These are phyloP conservation scores for Lycaena phlaeas DNA, from an alignment of 2,888 invertebrate species.

Conservation along the genomic window DNA sequence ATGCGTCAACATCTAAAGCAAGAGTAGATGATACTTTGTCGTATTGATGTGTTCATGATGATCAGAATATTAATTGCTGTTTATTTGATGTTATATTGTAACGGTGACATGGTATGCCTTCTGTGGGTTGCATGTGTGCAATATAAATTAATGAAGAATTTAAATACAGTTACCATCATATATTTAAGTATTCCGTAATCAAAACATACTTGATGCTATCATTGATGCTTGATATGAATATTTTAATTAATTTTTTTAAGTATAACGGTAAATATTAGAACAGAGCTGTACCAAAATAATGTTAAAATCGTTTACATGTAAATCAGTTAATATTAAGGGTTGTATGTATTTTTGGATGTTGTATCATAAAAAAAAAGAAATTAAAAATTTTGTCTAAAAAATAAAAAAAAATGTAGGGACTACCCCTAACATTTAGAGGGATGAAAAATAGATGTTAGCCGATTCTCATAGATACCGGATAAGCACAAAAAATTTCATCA, in stretches of 20 bases:
- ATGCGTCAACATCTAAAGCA: too few species aligned
- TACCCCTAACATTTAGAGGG: too few species aligned
- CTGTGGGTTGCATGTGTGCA: not conserved
- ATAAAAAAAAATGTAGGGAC: too few species aligned
- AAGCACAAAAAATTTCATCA: too few species aligned
- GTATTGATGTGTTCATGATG: too few species aligned
- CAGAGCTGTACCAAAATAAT: not conserved
- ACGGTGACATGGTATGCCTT: not conserved
- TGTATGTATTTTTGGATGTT: too few species aligned
- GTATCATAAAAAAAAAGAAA: too few species aligned
- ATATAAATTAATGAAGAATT: not conserved
- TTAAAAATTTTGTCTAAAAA: too few species aligned
- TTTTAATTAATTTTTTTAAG: not conserved
- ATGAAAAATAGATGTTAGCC: too few species aligned
- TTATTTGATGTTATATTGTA: not conserved
- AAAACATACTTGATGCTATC: not conserved
- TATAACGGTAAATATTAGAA: not conserved
- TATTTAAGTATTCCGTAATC: slow-evolving; percentile 2
- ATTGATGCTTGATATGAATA: slow-evolving; percentile 1
- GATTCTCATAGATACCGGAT: too few species aligned
- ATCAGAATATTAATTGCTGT: not conserved
- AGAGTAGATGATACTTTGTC: too few species aligned
- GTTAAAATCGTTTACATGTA: not conserved
- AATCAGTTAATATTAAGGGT: too few species aligned
- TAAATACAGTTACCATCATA: slow-evolving; percentile 1